Conservation (phyloP, 2,797 vertebrate genomes). For the Fringilla coelebs region DNA sequence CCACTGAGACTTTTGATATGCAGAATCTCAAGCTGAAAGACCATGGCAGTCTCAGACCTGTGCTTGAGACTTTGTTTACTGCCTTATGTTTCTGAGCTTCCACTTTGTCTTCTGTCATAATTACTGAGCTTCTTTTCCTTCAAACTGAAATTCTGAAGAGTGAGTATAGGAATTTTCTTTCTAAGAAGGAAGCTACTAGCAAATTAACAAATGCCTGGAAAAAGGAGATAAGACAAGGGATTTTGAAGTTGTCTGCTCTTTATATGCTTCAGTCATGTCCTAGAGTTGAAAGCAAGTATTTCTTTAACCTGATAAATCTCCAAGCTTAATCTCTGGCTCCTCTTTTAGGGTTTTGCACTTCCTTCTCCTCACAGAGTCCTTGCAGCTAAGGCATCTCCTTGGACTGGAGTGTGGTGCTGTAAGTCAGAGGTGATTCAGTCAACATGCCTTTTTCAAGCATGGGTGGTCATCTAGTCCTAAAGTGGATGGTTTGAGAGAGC, state of each 20-base stretch:
- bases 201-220: neutral
- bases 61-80: neutral
- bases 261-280: neutral
- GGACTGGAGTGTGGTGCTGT: rapidly evolving
- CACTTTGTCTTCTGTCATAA: neutral
- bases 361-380: neutral
- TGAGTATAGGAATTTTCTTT: neutral
- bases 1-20: neutral
- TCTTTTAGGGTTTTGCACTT: neutral
- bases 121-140: neutral
- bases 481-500: neutral
- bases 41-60: neutral
- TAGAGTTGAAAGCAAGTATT: neutral
- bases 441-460: neutral
- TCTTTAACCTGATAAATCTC: neutral
- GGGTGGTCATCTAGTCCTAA: neutral
- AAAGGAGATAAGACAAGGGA: neutral
- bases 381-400: neutral
- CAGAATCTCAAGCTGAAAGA: neutral
- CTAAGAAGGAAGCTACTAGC: neutral
- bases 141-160: neutral
- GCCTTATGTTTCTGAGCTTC: neutral
- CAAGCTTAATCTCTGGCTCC: neutral
- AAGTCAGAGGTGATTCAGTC: neutral
- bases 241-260: neutral